phyloP scores from a whole-genome alignment of 2,113 vertebrate genomes.

The Microcebus lehilahytsara region DNA sequence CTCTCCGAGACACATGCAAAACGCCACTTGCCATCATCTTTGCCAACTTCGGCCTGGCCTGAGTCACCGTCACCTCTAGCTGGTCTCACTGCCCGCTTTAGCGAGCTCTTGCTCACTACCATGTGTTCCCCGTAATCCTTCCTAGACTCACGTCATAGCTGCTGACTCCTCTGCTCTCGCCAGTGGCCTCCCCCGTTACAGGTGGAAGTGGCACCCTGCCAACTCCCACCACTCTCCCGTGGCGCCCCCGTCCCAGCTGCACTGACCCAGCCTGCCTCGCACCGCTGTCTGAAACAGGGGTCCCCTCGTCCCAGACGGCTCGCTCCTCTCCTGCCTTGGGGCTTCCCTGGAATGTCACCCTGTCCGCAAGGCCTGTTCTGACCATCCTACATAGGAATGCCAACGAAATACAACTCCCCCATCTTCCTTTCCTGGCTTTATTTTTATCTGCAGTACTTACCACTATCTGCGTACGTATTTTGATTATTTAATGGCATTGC shows the following conservation, averaged over 20 bases:
- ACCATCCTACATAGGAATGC: too few relatives aligned
- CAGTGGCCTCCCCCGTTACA: neutral
- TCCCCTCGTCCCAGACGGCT: neutral
- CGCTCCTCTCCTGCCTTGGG: neutral
- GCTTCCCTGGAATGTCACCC: neutral
- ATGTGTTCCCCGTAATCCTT: neutral
- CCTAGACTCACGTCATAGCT: neutral
- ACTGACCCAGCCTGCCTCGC: neutral
- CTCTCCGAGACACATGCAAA: neutral
- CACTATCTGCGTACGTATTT: rapidly evolving
- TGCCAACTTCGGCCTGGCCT: neutral
- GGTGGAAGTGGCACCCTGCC: too few relatives aligned
- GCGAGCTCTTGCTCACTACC: too few relatives aligned
- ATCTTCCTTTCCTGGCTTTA: neutral
- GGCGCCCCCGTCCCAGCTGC: neutral
- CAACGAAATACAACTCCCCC: neutral
- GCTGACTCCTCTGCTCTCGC: neutral
- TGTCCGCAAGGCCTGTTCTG: neutral
- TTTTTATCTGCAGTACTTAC: neutral
- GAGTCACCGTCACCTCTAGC: neutral
- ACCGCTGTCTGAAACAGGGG: neutral
- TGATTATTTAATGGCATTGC: neutral
- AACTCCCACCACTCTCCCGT: neutral
- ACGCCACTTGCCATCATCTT: neutral
- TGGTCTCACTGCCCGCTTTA: too few relatives aligned